Percentiles rank a stretch among this genome's conserved stretches.
phyloP scores from a whole-genome alignment of 2,113 vertebrate species.

The Trachemys scripta region DNA sequence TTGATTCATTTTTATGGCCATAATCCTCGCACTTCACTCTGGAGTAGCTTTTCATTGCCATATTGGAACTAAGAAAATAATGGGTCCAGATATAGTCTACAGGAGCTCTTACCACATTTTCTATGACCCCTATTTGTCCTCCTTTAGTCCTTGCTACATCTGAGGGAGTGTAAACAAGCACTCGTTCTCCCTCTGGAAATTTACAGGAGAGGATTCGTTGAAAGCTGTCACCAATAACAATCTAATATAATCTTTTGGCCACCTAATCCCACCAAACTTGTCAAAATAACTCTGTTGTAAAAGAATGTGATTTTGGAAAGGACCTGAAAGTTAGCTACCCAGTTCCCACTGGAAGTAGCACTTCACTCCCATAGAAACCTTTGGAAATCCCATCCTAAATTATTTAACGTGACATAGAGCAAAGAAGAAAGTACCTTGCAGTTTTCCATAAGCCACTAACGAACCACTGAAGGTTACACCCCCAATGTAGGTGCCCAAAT shows the following conservation, averaged over 20 bases:
- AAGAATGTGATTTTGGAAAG: not conserved
- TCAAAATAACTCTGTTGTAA: not conserved
- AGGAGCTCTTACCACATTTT: not conserved
- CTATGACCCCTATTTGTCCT: not conserved
- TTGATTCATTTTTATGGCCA: not conserved
- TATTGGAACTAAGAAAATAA: not conserved
- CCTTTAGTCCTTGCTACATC: not conserved
- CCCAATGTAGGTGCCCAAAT: slow-evolving; percentile 81
- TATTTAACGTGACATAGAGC: not conserved
- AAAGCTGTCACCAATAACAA: not conserved
- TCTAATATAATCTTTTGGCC: not conserved
- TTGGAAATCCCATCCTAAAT: not conserved
- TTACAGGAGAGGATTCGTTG: not conserved
- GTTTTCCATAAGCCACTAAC: slow-evolving; percentile 80
- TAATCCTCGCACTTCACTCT: not conserved
- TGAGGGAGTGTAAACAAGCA: not conserved
- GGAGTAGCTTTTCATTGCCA: not conserved
- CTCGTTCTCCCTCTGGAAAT: not conserved
- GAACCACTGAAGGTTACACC: slow-evolving; percentile 84
- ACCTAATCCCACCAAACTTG: not conserved
- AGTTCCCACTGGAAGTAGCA: not conserved
- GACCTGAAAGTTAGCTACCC: not conserved
- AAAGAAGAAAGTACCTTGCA: slow-evolving; percentile 71
- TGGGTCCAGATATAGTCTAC: not conserved
- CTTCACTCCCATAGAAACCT: not conserved